These are phyloP conservation scores for Philereme vetulata DNA, from an alignment of 2,888 invertebrate species.

Conservation along the genomic window DNA sequence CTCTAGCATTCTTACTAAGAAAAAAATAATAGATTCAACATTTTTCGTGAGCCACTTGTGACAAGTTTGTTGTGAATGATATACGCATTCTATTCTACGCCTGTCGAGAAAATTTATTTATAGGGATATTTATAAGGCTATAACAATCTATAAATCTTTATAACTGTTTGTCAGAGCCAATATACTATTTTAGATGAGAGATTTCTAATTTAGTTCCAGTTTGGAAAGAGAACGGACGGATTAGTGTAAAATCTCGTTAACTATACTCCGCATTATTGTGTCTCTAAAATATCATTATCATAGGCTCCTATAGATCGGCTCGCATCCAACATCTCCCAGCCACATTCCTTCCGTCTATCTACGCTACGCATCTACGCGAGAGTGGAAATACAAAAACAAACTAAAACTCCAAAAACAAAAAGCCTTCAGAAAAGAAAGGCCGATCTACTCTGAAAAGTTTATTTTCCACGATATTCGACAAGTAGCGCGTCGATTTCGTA, in stretches of 20 bases:
- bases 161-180: slow-evolving; percentile 11
- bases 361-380: too few species aligned
- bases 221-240: too few species aligned
- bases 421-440: slow-evolving; percentile 9
- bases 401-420: background rate
- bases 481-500: slow-evolving; percentile 26
- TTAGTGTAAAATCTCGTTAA: too few species aligned
- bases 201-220: background rate
- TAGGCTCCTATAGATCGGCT: too few species aligned
- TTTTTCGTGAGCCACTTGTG: background rate
- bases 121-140: slow-evolving; percentile 5
- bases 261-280: too few species aligned
- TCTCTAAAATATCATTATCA: too few species aligned
- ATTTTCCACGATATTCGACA: slow-evolving; percentile 18
- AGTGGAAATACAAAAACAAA: background rate
- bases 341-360: too few species aligned
- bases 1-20: too few species aligned
- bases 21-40: too few species aligned
- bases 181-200: background rate
- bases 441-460: slow-evolving; percentile 20
- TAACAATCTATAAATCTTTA: slow-evolving; percentile 16
- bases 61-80: slow-evolving; percentile 11
- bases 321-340: too few species aligned
- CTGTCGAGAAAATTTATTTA: slow-evolving; percentile 19
- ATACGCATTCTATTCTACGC: slow-evolving; percentile 4